These are phyloP conservation scores for Delphinus delphis DNA, from an alignment of 2,113 vertebrate genomes.

Conservation along the genomic window DNA sequence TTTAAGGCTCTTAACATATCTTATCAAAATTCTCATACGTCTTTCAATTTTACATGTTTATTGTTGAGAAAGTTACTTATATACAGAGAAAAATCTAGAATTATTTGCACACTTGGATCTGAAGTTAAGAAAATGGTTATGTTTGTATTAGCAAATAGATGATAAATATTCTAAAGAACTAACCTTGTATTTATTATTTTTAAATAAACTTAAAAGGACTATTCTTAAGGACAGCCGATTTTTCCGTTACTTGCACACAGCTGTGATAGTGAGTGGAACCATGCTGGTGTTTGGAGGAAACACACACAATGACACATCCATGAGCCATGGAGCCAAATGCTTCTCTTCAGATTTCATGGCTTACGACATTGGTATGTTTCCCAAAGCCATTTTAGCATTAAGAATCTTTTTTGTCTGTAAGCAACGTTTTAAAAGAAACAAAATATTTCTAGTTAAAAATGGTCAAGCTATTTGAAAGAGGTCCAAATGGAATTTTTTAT, in stretches of 20 bases:
- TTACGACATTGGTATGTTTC: slow-evolving; percentile 93
- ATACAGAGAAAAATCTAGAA: neutral
- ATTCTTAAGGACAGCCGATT: slow-evolving; percentile 95
- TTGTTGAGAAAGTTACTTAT: neutral
- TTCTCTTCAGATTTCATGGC: slow-evolving; percentile 98
- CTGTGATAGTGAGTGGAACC: slow-evolving; percentile 92
- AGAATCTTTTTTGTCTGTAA: slow-evolving; percentile 12
- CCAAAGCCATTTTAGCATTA: neutral
- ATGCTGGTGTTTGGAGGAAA: slow-evolving; percentile 98
- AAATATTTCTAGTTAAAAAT: slow-evolving; percentile 25
- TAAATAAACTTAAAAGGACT: slow-evolving; percentile 86
- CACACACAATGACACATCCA: slow-evolving; percentile 98
- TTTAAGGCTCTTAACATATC: slow-evolving; percentile 43
- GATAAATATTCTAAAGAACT: neutral
- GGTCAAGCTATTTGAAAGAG: neutral
- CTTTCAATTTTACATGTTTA: slow-evolving; percentile 3
- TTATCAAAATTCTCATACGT: neutral
- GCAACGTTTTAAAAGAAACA: neutral
- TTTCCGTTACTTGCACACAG: slow-evolving; percentile 96
- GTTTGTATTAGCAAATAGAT: slow-evolving; percentile 29
- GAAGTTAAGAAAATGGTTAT: slow-evolving; percentile 53
- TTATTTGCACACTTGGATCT: slow-evolving; percentile 32
- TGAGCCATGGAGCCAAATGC: slow-evolving; percentile 98
- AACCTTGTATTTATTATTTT: slow-evolving; percentile 68
- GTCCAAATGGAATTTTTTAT: neutral